These are phyloP conservation scores for Bellardia bayeri DNA, from an alignment of 2,888 invertebrate genomes.

Conservation along the genomic window DNA sequence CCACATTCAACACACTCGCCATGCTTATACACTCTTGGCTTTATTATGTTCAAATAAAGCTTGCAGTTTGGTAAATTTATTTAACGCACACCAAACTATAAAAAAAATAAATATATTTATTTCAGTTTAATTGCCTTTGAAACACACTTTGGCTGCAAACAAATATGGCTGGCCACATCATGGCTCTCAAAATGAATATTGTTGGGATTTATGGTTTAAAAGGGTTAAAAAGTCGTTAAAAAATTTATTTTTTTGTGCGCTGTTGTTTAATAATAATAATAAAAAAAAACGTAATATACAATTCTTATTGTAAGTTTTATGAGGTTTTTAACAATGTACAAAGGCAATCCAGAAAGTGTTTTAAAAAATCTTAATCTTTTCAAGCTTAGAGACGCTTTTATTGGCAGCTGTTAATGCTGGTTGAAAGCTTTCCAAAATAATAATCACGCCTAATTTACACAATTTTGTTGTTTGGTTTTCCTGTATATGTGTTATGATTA, in stretches of 20 bases:
- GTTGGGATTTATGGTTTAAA: slow-evolving; percentile 43
- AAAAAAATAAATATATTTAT: slow-evolving; percentile 29
- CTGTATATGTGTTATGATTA: no score
- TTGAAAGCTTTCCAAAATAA: no score
- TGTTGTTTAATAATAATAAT: no score
- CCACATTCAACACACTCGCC: background rate
- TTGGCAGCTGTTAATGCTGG: no score
- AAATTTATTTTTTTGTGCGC: background rate
- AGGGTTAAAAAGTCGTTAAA: slow-evolving; percentile 57
- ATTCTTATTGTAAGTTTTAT: no score
- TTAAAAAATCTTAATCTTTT: background rate
- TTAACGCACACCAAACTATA: slow-evolving; percentile 6
- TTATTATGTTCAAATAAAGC: background rate
- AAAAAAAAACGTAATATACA: no score
- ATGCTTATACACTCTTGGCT: no score
- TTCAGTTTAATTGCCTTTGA: slow-evolving; percentile 63
- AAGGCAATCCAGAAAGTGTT: background rate
- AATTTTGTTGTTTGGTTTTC: no score
- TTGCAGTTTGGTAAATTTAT: slow-evolving; percentile 10
- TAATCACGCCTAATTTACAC: no score
- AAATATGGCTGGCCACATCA: background rate
- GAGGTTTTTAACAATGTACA: no score
- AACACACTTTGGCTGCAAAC: slow-evolving; percentile 20
- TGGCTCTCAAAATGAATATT: slow-evolving; percentile 4
- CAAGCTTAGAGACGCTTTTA: no score